These are phyloP conservation scores for Cotesia glomerata DNA, from an alignment of 1,140 invertebrate species.

Conservation along the genomic window DNA sequence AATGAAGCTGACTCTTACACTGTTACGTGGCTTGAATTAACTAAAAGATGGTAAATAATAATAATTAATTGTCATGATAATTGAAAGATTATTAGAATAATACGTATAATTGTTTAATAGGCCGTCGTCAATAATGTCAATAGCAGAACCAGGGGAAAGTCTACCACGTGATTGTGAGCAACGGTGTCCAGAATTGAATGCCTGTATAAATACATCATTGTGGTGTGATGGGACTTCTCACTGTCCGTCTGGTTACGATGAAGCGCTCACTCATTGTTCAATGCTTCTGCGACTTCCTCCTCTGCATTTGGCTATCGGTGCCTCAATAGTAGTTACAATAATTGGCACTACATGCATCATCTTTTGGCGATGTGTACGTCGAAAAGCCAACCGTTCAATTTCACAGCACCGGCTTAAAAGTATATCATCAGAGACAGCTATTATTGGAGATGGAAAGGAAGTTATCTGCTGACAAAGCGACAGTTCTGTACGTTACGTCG, in stretches of 20 bases:
- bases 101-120: conserved; percentile 14
- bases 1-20: conserved; percentile 76
- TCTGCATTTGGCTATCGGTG: conserved; percentile 69
- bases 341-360: conserved; percentile 59
- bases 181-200: conserved; percentile 83
- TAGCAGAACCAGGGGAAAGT: conserved; percentile 66
- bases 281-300: conserved; percentile 75
- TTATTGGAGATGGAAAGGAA: conserved; percentile 79
- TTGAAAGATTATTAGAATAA: background rate
- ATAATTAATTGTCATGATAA: conserved; percentile 22
- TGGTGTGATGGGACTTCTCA: conserved; percentile 88
- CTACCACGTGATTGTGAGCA: conserved; percentile 74
- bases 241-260: conserved; percentile 88
- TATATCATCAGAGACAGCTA: conserved; percentile 77
- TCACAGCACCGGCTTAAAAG: conserved; percentile 79
- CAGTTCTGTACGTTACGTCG: conserved; percentile 89
- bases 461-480: conserved; percentile 93
- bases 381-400: conserved; percentile 68
- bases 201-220: conserved; percentile 85
- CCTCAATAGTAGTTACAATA: conserved; percentile 56
- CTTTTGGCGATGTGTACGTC: conserved; percentile 68
- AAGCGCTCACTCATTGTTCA: conserved; percentile 80
- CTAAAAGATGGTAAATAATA: conserved; percentile 65
- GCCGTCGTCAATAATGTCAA: conserved; percentile 48
- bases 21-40: conserved; percentile 84